Base-by-base conservation (phyloP, 2,797 vertebrate species). In the Cetoscarus ocellatus region DNA sequence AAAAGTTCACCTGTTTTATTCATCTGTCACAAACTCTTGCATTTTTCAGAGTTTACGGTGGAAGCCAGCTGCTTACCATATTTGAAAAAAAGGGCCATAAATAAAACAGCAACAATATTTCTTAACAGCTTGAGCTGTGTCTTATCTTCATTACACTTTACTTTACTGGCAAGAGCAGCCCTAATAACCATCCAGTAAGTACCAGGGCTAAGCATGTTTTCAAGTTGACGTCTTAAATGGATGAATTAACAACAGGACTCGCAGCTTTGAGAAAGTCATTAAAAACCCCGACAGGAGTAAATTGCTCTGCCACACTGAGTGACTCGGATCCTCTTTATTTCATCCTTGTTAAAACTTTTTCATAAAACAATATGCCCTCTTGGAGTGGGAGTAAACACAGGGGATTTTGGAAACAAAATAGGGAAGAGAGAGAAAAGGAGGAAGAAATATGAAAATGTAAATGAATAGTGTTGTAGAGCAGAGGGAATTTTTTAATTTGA, bases 181-280 rank as follows among this genome's bases (percentile, higher is more conserved):
- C 48, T 83, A 84, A 86, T 50, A 82, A 75, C 59, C 71, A 64
- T 55, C 48, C 70, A 68, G 10, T 51, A 86, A 72, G 59, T 55
- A 77, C 64, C 73, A 48, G 61, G 47, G 53, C 61, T 70, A 73
- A 67, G 70, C 58, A 61, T 73, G 84, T 78, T 84, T 73, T 67
- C 67, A 51, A 82, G 73, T 72, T 80, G 70, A 84, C 35, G 8
- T 64, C 67, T 73, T 43, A 59, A 51, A 79, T 70, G 81, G 80
- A 89, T 75, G 67, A 86, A 88, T 88, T 80, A 84, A 80, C 69
- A 75, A 84, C 45, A 70, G 77, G 78, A 77, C 74, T 80, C 71
- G 70, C 73, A 82, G 75, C 84, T 85, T 90, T 84, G 63, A 86
- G 81, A 85, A 90, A 83, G 76, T 76, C 77, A 85, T 90, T 90